Evolutionary conservation across 1,140 invertebrate species (phyloP).

Genomic region (Drosophila trapezifrons): DNA sequence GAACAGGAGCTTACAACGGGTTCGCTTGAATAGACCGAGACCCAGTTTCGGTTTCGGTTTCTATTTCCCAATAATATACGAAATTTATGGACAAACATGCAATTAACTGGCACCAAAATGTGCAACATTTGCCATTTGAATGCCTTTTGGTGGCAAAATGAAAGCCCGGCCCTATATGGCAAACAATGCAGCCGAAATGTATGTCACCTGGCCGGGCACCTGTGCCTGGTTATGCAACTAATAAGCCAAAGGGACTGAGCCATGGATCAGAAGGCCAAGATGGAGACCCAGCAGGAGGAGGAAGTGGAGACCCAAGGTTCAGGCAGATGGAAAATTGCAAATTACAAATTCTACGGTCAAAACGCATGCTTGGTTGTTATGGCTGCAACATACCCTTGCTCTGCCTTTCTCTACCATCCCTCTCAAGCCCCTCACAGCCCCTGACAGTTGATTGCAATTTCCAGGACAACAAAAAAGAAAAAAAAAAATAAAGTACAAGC

Average conservation of each 20-base stretch:
- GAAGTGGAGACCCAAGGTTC: conserved; percentile 15
- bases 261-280: conserved; percentile 9
- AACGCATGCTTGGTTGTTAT: conserved; percentile 35
- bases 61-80: conserved; percentile 47
- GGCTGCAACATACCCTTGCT: conserved; percentile 3
- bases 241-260: conserved; percentile 49
- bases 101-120: conserved; percentile 54
- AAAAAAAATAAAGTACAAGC: conserved; percentile 33
- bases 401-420: conserved; percentile 2
- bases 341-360: conserved; percentile 66
- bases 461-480: conserved; percentile 41
- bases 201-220: conserved; percentile 46
- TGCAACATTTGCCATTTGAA: conserved; percentile 55
- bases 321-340: conserved; percentile 52
- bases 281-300: not conserved
- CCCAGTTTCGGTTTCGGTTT: conserved; percentile 32
- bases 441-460: conserved; percentile 64
- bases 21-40: conserved; percentile 15
- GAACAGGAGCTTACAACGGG: not conserved
- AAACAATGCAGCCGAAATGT: conserved; percentile 16
- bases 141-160: conserved; percentile 25
- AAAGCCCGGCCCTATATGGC: conserved; percentile 2
- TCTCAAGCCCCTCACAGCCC: not conserved
- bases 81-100: conserved; percentile 48
- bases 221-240: conserved; percentile 46